Base-by-base conservation (phyloP, 2,113 vertebrate genomes). In the Polyodon spathula region DNA sequence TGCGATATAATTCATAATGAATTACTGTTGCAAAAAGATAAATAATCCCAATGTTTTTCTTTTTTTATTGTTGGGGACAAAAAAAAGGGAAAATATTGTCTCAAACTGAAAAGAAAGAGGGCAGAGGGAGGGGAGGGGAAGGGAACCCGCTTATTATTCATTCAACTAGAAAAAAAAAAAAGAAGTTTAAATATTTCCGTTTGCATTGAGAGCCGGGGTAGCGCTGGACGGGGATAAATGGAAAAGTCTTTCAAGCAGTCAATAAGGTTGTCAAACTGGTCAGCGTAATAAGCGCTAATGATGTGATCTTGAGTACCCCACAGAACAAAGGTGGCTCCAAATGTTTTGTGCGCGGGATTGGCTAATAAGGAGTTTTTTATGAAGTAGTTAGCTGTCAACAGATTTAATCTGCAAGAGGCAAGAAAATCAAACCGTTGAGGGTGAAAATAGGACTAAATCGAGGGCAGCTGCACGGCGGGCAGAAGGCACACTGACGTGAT, bases 261-360 rank as follows among this genome's bases (percentile, higher is more conserved):
- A 84, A 87, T 86, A 78, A 86, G 83, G 88, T 89, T 93, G 93
- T 95, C 93, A 93, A 92, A 92, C 85, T 83, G 88, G 89, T 95
- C 93, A 88, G 84, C 82, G 89, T 97, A 95, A 95, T 95, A 86
- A 92, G 86, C 73, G 85, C 90, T 97, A 97, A 95, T 94, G 93
- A 95, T 88, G 84, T 86, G 68, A 83, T 82, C 87, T 80, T 79
- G 65, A 86, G 87, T 85, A 87, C 85, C 86, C 67, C 72, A 76
- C 69, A 75, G 86, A 86, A 95, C 93, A 97, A 98, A 86, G 84
- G 86, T 83, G 75, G 85, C 84, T 76, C 83, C 64, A 76, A 87
- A 77, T 87, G 84, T 89, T 87, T 86, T 82, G 89, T 68, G 65
- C 70, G 71, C 38, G 79, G 89, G 84, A 90, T 88, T 86, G 80